phyloP scores from a whole-genome alignment of 2,113 vertebrate genomes.

The Hypanus sabinus region DNA sequence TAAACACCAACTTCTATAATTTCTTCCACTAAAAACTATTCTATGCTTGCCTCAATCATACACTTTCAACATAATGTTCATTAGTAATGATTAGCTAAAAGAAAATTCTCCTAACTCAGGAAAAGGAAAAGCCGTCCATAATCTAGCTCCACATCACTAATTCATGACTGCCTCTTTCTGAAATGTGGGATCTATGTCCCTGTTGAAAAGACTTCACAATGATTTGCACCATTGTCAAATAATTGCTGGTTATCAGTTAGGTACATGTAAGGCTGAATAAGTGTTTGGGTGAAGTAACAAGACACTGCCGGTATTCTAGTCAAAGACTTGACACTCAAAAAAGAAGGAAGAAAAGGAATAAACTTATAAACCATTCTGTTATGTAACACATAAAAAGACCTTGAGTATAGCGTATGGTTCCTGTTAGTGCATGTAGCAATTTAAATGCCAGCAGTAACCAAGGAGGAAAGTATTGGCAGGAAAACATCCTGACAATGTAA shows the following conservation, averaged over 20 bases:
- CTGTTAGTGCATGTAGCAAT: constrained; percentile 26
- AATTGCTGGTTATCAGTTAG: background rate
- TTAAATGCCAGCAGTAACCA: constrained; percentile 33
- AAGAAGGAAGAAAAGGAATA: background rate
- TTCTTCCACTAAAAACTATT: background rate
- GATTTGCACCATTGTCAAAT: background rate
- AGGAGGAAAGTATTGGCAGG: constrained; percentile 10
- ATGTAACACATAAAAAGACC: background rate
- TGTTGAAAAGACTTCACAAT: background rate
- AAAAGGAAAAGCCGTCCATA: background rate
- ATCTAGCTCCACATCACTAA: background rate
- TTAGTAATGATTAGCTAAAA: background rate
- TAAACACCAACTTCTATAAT: background rate
- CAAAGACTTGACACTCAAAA: background rate
- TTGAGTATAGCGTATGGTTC: constrained; percentile 30
- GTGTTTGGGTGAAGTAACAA: background rate
- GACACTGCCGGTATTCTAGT: background rate
- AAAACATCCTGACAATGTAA: constrained; percentile 22
- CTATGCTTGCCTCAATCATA: background rate
- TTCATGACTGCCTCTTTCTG: background rate
- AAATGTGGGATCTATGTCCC: background rate
- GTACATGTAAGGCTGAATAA: background rate
- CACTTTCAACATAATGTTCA: background rate
- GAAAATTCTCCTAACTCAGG: background rate
- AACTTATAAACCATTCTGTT: background rate